These are phyloP conservation scores for Diplogasteroides magnus DNA, from an alignment of 1,140 invertebrate genomes.

Conservation along the genomic window DNA sequence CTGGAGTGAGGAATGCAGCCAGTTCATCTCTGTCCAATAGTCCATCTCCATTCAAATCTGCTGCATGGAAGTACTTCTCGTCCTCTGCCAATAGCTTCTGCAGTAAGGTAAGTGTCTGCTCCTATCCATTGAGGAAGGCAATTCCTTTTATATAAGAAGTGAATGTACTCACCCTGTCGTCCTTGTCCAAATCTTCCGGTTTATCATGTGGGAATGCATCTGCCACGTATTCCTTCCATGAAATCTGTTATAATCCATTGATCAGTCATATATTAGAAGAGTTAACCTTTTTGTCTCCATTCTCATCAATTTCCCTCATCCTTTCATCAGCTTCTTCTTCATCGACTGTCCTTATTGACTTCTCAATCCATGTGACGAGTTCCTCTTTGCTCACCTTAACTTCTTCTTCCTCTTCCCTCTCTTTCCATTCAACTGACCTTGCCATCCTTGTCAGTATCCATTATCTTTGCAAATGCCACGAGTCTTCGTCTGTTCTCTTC, in stretches of 20 bases:
- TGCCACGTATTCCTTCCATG: slow-evolving; percentile 12
- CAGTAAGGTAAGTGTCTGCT: not conserved
- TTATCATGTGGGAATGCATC: slow-evolving; percentile 16
- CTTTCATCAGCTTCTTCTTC: slow-evolving; percentile 16
- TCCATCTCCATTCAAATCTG: slow-evolving; percentile 10
- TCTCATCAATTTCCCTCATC: slow-evolving; percentile 16
- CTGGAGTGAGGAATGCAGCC: slow-evolving; percentile 8
- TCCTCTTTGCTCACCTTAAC: slow-evolving; percentile 2
- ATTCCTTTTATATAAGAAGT: slow-evolving; percentile 7
- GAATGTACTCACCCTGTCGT: not conserved
- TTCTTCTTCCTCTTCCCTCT: not conserved
- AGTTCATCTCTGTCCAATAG: slow-evolving; percentile 5
- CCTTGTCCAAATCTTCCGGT: slow-evolving; percentile 6
- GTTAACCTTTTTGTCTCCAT: slow-evolving; percentile 11
- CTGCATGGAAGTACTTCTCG: not conserved
- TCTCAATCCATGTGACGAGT: slow-evolving; percentile 8
- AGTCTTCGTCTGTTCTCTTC: not conserved
- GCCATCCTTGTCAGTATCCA: not conserved
- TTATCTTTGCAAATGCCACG: not conserved
- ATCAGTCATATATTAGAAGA: too few species aligned
- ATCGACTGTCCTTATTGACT: slow-evolving; percentile 14
- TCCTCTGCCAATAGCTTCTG: not conserved
- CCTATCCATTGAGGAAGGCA: slow-evolving; percentile 4
- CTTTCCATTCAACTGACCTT: not conserved
- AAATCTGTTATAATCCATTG: not conserved